A percentile compares a stretch with the other conserved stretches of the same genome.
Conservation (phyloP, 64 coral and sea anemone species). For the Pocillopora damicornis region DNA sequence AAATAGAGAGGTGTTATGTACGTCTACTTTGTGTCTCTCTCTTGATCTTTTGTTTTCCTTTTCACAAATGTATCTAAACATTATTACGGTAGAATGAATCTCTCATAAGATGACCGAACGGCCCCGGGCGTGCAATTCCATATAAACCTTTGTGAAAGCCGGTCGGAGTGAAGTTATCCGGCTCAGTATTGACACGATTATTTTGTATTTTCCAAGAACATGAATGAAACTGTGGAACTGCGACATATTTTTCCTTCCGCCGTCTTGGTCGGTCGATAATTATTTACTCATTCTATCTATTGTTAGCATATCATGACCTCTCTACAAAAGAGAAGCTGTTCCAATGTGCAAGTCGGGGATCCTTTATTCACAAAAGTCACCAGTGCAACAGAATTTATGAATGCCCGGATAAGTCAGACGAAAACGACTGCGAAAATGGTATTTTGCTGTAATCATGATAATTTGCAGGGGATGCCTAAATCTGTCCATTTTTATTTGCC, state of each 20-base stretch:
- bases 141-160: no score
- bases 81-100: no score
- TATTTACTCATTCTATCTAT: background rate
- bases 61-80: no score
- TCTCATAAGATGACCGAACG: no score
- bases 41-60: no score
- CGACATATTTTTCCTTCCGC: background rate
- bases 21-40: no score
- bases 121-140: no score
- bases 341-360: background rate
- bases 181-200: no score
- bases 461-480: no score
- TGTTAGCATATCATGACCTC: background rate
- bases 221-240: background rate
- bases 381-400: background rate
- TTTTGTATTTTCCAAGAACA: no score
- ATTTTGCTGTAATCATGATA: background rate
- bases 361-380: background rate
- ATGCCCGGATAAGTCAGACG: constrained; percentile 8
- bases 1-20: no score
- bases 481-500: background rate
- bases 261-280: background rate
- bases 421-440: background rate
- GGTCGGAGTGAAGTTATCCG: no score
- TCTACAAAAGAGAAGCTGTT: background rate